A percentile compares a stretch with the other conserved stretches of the same genome.
Evolutionary conservation across 2,888 invertebrate genomes (phyloP).

Genomic region (Odontocerum albicorne): DNA sequence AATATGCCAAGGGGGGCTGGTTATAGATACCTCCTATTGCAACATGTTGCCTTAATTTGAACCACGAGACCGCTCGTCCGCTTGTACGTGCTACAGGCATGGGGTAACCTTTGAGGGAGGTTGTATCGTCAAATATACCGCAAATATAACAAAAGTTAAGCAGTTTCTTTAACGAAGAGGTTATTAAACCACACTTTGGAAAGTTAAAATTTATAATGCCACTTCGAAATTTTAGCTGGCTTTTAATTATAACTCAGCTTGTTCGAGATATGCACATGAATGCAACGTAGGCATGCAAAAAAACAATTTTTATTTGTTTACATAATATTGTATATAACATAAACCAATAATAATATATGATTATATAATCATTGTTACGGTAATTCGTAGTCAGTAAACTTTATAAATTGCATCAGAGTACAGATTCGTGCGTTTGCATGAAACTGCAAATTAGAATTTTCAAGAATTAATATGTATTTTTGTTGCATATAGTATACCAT

Average conservation of each 20-base stretch:
- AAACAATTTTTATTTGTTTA: too few species aligned
- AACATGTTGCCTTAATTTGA: slow-evolving; percentile 36
- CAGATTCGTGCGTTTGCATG: too few species aligned
- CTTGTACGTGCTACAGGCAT: slow-evolving; percentile 20
- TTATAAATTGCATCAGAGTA: too few species aligned
- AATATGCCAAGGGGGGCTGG: not conserved
- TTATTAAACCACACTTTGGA: slow-evolving; percentile 6
- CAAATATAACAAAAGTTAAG: slow-evolving; percentile 16
- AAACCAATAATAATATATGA: too few species aligned
- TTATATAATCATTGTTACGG: too few species aligned
- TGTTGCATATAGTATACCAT: too few species aligned
- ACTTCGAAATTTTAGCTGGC: not conserved
- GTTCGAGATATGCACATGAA: too few species aligned
- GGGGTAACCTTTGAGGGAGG: not conserved
- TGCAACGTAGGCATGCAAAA: too few species aligned
- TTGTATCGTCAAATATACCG: slow-evolving; percentile 19
- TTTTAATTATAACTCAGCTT: not conserved
- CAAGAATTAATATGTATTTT: too few species aligned
- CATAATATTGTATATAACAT: too few species aligned
- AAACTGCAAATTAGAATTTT: too few species aligned
- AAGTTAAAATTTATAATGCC: not conserved
- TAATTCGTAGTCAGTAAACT: too few species aligned
- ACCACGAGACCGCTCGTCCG: slow-evolving; percentile 22
- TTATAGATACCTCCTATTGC: slow-evolving; percentile 23
- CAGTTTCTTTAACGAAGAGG: slow-evolving; percentile 5